Conservation (phyloP, 2,113 vertebrate species). For the Gymnobelideus leadbeateri region DNA sequence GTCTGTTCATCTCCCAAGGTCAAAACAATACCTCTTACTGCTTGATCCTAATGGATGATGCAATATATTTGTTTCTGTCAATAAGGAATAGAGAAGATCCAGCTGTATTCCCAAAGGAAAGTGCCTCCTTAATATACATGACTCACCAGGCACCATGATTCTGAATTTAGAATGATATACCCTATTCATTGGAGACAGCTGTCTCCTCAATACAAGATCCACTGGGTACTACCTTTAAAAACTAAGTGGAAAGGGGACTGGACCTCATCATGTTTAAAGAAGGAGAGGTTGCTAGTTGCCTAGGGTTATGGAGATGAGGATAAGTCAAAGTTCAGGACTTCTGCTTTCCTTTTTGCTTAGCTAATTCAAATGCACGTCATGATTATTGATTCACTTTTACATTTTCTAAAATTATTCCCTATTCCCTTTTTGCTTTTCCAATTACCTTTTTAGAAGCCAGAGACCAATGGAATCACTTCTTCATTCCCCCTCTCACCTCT, state of each 20-base stretch:
- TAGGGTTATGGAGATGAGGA: too few relatives aligned
- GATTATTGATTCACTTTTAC: constrained; percentile 29
- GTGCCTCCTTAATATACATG: too few relatives aligned
- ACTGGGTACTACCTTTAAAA: background rate
- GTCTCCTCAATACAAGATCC: background rate
- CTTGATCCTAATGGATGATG: background rate
- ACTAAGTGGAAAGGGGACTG: too few relatives aligned
- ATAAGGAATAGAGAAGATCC: background rate
- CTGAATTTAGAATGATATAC: background rate
- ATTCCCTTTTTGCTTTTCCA: constrained; percentile 6
- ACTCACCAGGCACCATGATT: background rate
- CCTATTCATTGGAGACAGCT: background rate
- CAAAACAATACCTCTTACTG: background rate
- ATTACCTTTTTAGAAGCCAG: background rate
- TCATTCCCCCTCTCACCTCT: background rate
- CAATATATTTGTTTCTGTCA: background rate
- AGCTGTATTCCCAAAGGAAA: background rate
- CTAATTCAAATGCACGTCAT: background rate
- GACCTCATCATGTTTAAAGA: too few relatives aligned
- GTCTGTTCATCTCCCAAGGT: background rate
- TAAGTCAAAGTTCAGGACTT: background rate
- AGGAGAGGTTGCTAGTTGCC: too few relatives aligned
- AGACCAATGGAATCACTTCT: constrained; percentile 21
- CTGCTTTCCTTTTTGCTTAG: constrained; percentile 20
- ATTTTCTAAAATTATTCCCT: constrained; percentile 18